Evolutionary conservation across 2,888 invertebrate species (phyloP), one percentile per base, ranked within the genome.

Genomic region (Imbricaverruca yamaguchii): DNA sequence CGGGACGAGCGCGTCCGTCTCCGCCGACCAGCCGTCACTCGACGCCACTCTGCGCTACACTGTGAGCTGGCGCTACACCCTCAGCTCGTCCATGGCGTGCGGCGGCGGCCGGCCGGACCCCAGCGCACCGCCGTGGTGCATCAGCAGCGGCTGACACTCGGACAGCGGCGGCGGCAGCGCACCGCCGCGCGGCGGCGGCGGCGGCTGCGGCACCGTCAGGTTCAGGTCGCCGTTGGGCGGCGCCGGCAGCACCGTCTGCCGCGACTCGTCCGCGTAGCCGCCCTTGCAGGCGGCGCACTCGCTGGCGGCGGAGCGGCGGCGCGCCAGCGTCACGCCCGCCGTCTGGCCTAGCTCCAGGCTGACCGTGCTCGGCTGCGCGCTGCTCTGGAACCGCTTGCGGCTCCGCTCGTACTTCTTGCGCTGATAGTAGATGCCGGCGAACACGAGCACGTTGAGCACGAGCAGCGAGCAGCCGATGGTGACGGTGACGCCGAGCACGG

Each of bases 341-440:
- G 74, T n/a, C 74, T 74, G 74, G 8, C 74, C 74, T 6, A 74
- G 18, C 53, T 74, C 74, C 74, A 74, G 74, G 21, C 74, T 74
- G 18, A 74, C 74, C 21, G 74, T 74, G 74, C 74, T 74, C 74
- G 74, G 74, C 74, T 74, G 74, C 1, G 53, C 74, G 53, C 74
- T 74, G 81, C 78, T n/a, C 81, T 65, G 39, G 81, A 79, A 81
- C 82, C 83, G 57, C 83, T 83, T 79, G 84, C 82, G 67, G 82
- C 81, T 53, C 88, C 87, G 82, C 88, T 84, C 74, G 21, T 10
- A 74, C 55, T 74, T 74, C 11, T 74, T 55, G 10, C 74, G 74
- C 86, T 97, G 96, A 86, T 97, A 97, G 87, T 96, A 97, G 0
- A 97, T 95, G 8, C 95, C 96, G 81, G 96, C 96, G 86, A 97